Evolutionary conservation across 2,113 vertebrate genomes (phyloP).

Genomic region (Eulemur rufifrons): DNA sequence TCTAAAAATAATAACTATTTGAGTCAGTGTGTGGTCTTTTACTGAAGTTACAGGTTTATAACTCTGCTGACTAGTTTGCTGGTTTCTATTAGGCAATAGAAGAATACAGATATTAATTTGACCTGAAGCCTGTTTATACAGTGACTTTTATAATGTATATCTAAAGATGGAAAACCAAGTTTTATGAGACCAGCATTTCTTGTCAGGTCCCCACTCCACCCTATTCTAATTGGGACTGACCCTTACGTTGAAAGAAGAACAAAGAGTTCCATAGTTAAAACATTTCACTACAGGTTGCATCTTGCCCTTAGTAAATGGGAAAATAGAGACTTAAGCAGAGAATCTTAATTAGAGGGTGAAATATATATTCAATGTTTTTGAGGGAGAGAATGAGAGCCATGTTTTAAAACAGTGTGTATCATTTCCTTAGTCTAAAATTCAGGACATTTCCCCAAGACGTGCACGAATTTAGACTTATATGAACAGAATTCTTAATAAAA

Average conservation of each 20-base stretch:
- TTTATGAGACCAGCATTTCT: constrained; percentile 76
- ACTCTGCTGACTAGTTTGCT: constrained; percentile 58
- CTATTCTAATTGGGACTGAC: constrained; percentile 68
- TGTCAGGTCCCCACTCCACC: constrained; percentile 50
- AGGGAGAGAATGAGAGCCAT: not conserved
- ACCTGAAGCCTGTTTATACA: constrained; percentile 72
- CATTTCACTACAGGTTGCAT: constrained; percentile 14
- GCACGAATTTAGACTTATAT: not conserved
- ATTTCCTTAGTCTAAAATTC: not conserved
- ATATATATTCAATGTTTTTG: not conserved
- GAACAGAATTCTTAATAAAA: not conserved
- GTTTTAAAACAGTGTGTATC: constrained; percentile 5
- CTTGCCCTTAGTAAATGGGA: constrained; percentile 49
- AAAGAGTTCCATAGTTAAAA: constrained; percentile 68
- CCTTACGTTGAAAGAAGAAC: constrained; percentile 73
- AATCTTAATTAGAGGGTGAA: not conserved
- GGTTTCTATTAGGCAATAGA: constrained; percentile 19
- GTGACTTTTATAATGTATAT: constrained; percentile 72
- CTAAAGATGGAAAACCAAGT: constrained; percentile 69
- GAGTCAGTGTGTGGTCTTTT: constrained; percentile 34
- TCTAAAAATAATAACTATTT: constrained; percentile 22
- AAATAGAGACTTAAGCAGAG: not conserved
- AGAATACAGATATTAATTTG: constrained; percentile 73
- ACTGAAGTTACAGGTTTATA: constrained; percentile 29
- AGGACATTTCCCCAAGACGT: not conserved